A percentile compares a stretch with the other conserved stretches of the same genome.
Evolutionary conservation across 2,797 vertebrate genomes (phyloP).

Genomic region (Eulemur rubriventer): DNA sequence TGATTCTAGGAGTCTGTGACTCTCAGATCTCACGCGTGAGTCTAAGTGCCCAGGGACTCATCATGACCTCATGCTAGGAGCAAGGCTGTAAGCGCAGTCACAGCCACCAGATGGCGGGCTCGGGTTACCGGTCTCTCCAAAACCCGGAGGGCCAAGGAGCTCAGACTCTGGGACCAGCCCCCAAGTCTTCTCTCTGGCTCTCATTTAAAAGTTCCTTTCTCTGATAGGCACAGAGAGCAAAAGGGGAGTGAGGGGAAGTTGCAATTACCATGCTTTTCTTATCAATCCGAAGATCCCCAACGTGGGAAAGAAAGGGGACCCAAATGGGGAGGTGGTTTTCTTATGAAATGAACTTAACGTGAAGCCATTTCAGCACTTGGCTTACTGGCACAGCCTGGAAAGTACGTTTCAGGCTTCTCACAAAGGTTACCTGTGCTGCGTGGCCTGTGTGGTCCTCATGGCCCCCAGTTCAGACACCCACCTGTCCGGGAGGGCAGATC

Average conservation of each 20-base stretch:
- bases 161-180: not conserved
- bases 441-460: not conserved
- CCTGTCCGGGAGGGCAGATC: not conserved
- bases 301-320: slow-evolving; percentile 24
- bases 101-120: slow-evolving; percentile 85
- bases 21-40: not conserved
- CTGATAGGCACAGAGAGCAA: not conserved
- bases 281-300: slow-evolving; percentile 20
- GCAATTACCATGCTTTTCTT: slow-evolving; percentile 42
- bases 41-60: not conserved
- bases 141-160: not conserved
- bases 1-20: not conserved
- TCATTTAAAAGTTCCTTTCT: slow-evolving; percentile 19
- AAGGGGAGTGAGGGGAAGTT: slow-evolving; percentile 1
- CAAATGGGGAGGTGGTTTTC: not conserved
- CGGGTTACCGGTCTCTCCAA: slow-evolving; percentile 5
- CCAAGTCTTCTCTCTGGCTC: not conserved
- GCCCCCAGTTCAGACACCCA: not conserved
- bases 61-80: not conserved
- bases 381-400: not conserved
- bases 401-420: not conserved
- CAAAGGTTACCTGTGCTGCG: not conserved
- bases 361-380: not conserved
- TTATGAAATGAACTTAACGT: not conserved
- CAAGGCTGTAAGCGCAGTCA: slow-evolving; percentile 14